A percentile compares a stretch with the other conserved stretches of the same genome.
Evolutionary conservation across 1,140 invertebrate genomes (phyloP).

Genomic region (Myzus persicae): DNA sequence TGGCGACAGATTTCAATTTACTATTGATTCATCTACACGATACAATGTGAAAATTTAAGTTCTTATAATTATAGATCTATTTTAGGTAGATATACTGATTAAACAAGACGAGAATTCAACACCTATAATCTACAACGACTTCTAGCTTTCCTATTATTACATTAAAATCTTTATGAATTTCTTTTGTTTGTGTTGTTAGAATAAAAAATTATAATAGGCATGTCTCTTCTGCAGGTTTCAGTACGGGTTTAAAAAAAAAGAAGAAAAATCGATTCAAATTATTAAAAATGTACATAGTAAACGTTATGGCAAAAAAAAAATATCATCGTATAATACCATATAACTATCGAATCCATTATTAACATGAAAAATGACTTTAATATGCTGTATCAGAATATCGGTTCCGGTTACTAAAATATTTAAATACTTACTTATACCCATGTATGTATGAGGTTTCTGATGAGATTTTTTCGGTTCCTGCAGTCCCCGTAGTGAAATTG

Average conservation of each 20-base stretch:
- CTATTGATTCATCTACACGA: not conserved
- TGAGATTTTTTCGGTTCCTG: not conserved
- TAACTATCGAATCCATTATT: not conserved
- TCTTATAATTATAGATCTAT: not conserved
- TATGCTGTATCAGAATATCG: not conserved
- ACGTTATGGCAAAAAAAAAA: not conserved
- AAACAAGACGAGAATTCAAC: not conserved
- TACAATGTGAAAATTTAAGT: not conserved
- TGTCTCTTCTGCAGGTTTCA: too few species aligned
- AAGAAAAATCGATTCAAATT: not conserved
- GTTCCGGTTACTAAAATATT: not conserved
- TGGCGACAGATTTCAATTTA: not conserved
- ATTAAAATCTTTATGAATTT: too few species aligned
- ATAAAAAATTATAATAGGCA: too few species aligned
- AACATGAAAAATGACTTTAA: not conserved
- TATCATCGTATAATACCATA: not conserved
- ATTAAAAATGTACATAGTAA: not conserved
- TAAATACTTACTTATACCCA: too few species aligned
- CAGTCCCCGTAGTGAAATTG: not conserved
- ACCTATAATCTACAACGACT: not conserved
- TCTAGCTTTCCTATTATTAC: not conserved
- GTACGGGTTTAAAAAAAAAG: too few species aligned
- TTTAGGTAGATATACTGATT: not conserved
- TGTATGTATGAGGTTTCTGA: not conserved
- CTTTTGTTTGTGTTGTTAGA: too few species aligned